phyloP scores from a whole-genome alignment of 2,888 invertebrate genomes.

The Lasioglossum zephyrum region DNA sequence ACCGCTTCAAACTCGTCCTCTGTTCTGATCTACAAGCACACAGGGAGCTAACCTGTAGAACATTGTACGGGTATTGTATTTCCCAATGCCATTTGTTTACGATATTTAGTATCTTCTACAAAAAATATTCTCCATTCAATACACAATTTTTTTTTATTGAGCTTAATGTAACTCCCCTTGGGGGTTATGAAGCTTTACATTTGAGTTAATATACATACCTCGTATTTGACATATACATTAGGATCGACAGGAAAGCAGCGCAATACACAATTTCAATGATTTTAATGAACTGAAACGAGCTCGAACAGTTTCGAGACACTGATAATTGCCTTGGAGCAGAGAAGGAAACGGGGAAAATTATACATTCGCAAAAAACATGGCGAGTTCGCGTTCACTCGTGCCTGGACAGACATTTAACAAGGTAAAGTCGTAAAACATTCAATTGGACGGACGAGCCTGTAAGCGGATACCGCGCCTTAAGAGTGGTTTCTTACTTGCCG shows the following conservation, averaged over 20 bases:
- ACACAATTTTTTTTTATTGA: background rate
- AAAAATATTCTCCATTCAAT: background rate
- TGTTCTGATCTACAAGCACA: too few relatives aligned
- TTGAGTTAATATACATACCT: too few relatives aligned
- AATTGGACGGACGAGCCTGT: conserved; percentile 42
- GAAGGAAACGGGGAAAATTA: background rate
- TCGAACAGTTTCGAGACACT: background rate
- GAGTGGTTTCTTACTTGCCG: conserved; percentile 53
- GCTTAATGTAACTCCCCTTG: too few relatives aligned
- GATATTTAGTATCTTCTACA: background rate
- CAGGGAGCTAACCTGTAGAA: too few relatives aligned
- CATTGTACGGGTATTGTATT: too few relatives aligned
- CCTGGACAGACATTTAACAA: conserved; percentile 48
- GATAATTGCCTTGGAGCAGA: background rate
- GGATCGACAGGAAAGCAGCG: too few relatives aligned
- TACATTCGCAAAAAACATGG: background rate
- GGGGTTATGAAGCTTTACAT: too few relatives aligned
- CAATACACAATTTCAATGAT: background rate
- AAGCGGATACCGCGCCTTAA: conserved; percentile 49
- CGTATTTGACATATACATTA: too few relatives aligned
- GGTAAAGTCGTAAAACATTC: conserved; percentile 61
- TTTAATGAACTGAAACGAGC: background rate
- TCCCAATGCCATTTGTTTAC: too few relatives aligned
- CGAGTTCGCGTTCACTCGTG: conserved; percentile 25
- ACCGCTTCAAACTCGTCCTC: too few relatives aligned